Evolutionary conservation across 2,888 invertebrate species (phyloP).

Genomic region (Micropterix aruncella): DNA sequence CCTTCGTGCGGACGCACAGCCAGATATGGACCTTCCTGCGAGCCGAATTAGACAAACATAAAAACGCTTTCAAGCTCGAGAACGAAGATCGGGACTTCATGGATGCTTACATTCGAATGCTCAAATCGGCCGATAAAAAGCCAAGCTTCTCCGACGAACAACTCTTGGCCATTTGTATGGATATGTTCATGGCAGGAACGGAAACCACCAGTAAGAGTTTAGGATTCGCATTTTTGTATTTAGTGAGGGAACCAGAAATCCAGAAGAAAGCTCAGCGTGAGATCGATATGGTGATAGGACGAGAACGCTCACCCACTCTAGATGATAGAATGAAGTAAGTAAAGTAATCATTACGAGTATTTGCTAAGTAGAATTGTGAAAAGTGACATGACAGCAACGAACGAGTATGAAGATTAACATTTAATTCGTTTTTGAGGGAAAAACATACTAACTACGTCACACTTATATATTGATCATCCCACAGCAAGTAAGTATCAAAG

Average conservation of each 20-base stretch:
- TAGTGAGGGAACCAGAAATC: conserved; percentile 55
- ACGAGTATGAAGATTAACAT: too few relatives aligned
- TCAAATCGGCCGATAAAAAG: conserved; percentile 42
- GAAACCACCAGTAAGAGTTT: conserved; percentile 74
- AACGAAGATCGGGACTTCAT: conserved; percentile 62
- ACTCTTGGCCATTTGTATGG: conserved; percentile 65
- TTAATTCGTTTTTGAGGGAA: too few relatives aligned
- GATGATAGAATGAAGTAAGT: conserved; percentile 56
- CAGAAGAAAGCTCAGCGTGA: conserved; percentile 65
- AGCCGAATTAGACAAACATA: conserved; percentile 57
- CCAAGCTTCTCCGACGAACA: conserved; percentile 55
- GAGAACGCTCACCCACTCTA: conserved; percentile 49
- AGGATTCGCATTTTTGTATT: conserved; percentile 61
- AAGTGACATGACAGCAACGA: too few relatives aligned
- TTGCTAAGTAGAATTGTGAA: too few relatives aligned
- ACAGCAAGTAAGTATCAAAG: too few relatives aligned
- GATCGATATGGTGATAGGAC: conserved; percentile 61
- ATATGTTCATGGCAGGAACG: conserved; percentile 78
- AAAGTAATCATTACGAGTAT: too few relatives aligned
- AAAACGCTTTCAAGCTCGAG: conserved; percentile 42
- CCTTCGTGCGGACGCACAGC: conserved; percentile 55
- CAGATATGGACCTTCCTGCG: conserved; percentile 59
- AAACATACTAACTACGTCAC: too few relatives aligned
- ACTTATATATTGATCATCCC: too few relatives aligned
- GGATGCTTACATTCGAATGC: conserved; percentile 62